Percentiles rank a stretch among this genome's conserved stretches.
phyloP scores from a whole-genome alignment of 2,797 vertebrate genomes.

The Fringilla coelebs region DNA sequence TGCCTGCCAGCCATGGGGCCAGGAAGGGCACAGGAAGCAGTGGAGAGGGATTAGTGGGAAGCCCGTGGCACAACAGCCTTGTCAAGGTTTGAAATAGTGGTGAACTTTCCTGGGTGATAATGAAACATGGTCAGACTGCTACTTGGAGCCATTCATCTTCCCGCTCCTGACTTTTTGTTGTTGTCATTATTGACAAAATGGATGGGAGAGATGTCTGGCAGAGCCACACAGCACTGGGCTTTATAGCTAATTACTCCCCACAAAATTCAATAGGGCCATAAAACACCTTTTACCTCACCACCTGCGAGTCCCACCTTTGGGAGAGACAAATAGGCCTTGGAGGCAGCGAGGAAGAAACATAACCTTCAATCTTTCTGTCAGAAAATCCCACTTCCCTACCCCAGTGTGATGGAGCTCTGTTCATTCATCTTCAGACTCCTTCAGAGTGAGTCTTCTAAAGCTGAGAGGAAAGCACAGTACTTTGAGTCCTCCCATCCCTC shows the following conservation, averaged over 20 bases:
- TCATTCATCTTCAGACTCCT: conserved; percentile 28
- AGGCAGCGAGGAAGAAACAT: conserved; percentile 27
- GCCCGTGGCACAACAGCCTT: background rate
- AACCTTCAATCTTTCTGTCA: conserved; percentile 50
- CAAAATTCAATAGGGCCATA: conserved; percentile 49
- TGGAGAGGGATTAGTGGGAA: background rate
- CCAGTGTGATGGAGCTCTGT: background rate
- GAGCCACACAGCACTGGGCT: conserved; percentile 13
- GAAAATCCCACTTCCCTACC: background rate
- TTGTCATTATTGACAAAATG: conserved; percentile 40
- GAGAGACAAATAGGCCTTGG: conserved; percentile 44
- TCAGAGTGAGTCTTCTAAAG: background rate
- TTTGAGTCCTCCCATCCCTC: background rate
- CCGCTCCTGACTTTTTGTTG: conserved; percentile 31
- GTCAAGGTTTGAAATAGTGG: background rate
- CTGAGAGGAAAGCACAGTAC: background rate
- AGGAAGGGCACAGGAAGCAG: background rate
- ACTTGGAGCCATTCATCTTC: background rate
- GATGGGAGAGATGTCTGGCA: conserved; percentile 34
- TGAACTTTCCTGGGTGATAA: background rate
- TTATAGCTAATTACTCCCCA: conserved; percentile 67
- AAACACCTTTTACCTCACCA: conserved; percentile 42
- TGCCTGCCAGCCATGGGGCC: background rate
- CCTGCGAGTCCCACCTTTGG: conserved; percentile 41
- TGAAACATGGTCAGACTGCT: background rate